These are phyloP conservation scores for Ptychadena robeensis DNA, from an alignment of 2,797 vertebrate genomes.

Conservation along the genomic window DNA sequence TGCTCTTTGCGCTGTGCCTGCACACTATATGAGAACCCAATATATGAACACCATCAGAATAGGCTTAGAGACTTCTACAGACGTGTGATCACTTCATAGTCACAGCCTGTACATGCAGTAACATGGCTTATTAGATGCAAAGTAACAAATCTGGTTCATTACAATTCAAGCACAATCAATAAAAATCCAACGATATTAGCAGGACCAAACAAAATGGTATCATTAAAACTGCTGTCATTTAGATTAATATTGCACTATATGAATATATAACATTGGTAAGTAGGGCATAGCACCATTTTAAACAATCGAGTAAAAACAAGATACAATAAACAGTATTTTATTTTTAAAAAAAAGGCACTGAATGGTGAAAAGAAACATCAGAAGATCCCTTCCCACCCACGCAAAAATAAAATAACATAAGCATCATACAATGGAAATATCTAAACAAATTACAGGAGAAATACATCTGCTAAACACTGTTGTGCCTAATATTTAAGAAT, in stretches of 20 bases:
- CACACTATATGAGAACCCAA: constrained; percentile 33
- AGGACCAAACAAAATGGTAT: constrained; percentile 55
- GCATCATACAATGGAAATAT: constrained; percentile 30
- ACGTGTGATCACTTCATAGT: constrained; percentile 11
- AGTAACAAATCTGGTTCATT: constrained; percentile 39
- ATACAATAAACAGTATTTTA: constrained; percentile 57
- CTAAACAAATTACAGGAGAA: constrained; percentile 24
- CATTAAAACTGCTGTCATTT: constrained; percentile 39
- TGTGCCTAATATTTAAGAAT: constrained; percentile 24
- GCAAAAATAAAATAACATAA: constrained; percentile 41
- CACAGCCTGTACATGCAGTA: constrained; percentile 7
- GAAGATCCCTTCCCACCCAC: constrained; percentile 5
- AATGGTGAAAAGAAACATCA: constrained; percentile 42
- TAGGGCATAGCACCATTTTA: constrained; percentile 69
- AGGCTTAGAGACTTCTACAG: not conserved
- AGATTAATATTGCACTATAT: constrained; percentile 72
- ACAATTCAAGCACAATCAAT: constrained; percentile 65
- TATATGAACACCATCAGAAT: not conserved
- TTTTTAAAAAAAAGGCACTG: constrained; percentile 58
- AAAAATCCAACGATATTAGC: constrained; percentile 60
- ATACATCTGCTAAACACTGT: not conserved
- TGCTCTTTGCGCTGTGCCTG: not conserved
- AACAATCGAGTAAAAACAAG: constrained; percentile 60
- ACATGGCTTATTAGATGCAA: constrained; percentile 14
- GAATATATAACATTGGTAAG: constrained; percentile 62